Base-by-base conservation (phyloP, 2,888 invertebrate genomes). In the Rutpela maculata region DNA sequence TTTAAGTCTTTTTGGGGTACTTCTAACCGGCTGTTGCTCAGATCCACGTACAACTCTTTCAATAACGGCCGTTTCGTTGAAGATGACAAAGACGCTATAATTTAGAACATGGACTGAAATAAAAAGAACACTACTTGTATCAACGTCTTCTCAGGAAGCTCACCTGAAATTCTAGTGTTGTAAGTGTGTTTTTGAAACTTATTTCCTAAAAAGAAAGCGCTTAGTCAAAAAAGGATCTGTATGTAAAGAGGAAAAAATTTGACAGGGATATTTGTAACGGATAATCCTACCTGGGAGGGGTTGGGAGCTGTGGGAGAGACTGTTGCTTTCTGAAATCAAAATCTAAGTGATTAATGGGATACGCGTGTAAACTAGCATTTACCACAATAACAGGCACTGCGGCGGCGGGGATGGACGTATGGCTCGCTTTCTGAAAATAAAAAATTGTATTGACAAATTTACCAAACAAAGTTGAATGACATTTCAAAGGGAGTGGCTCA, bases 151-250 rank as follows among this genome's bases (percentile, higher is more conserved):
- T 4, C 17, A n/a, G 11, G 11, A 19, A 7, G 2, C 72, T 75
- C 62, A 78, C 78, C 68, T 75, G 78, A 75, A 12, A 68, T 31
- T 69, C 78, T 60, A 22, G 75, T 78, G 57, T 78, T 78, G 63
- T 78, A 75, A 19, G 65, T 71, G 56, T 75, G 78, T 7, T 26
- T 62, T 12, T 38, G 31, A 55, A 62, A 18, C 15, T 67, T 60
- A 31, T 12, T 72, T 17, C 66, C 78, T 78, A 38, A 73, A 78
- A 78, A 65, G 35, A 22, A 31, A 43, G 18, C 9, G 18, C 1
- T n/a, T 43, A 43, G 43, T 43, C 43, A n/a, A 50, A n/a, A 15
- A 50, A 50, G 50, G 9, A 9, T 35, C 7, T 35, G n/a, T n/a
- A n/a, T n/a, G n/a, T n/a, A n/a, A n/a, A n/a, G n/a, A n/a, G 22